Evolutionary conservation across 2,797 vertebrate species (phyloP).

Genomic region (Acanthurus leucopareius): DNA sequence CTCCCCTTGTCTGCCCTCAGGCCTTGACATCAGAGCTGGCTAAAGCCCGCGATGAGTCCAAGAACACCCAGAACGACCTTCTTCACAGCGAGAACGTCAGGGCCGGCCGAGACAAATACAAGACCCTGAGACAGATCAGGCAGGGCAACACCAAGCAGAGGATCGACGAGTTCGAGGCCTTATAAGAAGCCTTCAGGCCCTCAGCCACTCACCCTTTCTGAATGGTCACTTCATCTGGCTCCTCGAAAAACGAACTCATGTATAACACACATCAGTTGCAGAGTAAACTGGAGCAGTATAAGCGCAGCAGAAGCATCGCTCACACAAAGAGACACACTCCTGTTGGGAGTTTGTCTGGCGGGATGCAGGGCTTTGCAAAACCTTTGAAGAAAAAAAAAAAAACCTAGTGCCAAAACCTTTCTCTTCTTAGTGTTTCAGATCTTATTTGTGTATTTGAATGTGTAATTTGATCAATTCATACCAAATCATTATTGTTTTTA

Average conservation of each 20-base stretch:
- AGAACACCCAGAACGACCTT: constrained; percentile 94
- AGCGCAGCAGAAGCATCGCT: constrained; percentile 42
- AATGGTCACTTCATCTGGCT: constrained; percentile 72
- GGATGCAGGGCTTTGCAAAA: constrained; percentile 54
- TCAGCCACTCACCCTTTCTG: constrained; percentile 72
- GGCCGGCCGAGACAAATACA: constrained; percentile 96
- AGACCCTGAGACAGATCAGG: constrained; percentile 95
- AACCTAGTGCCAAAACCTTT: constrained; percentile 81
- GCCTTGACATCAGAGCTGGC: constrained; percentile 93
- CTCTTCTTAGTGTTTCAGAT: constrained; percentile 58
- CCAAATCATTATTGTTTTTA: constrained; percentile 63
- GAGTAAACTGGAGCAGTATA: constrained; percentile 58
- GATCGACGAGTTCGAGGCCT: constrained; percentile 96
- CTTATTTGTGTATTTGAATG: constrained; percentile 61
- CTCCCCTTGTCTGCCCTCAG: constrained; percentile 70
- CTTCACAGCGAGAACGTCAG: constrained; percentile 93
- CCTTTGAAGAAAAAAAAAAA: constrained; percentile 22
- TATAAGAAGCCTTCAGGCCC: constrained; percentile 84
- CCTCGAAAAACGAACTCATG: constrained; percentile 29
- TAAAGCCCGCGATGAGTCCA: constrained; percentile 91
- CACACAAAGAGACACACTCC: constrained; percentile 40
- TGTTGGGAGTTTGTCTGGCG: constrained; percentile 24
- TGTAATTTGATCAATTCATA: constrained; percentile 57
- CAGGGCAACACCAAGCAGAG: constrained; percentile 99
- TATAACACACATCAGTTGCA: constrained; percentile 30